Evolutionary conservation across 2,797 vertebrate species (phyloP).

Genomic region (Amazonetta brasiliensis): DNA sequence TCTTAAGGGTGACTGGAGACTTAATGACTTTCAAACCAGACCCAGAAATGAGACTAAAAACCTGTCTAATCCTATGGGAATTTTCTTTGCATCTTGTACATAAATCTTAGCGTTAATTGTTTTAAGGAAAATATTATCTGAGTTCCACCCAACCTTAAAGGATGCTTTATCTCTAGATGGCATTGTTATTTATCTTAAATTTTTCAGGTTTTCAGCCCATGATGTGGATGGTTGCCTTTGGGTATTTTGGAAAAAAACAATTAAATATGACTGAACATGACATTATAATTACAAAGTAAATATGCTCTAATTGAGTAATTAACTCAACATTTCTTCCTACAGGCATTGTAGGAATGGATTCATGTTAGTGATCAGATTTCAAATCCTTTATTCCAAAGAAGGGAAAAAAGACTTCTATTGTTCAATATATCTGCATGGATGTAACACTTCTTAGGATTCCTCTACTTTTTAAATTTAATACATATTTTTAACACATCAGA

Average conservation of each 20-base stretch:
- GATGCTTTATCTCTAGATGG: background rate
- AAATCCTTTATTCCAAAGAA: constrained; percentile 14
- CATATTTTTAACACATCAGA: background rate
- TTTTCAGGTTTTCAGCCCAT: constrained; percentile 23
- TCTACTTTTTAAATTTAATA: background rate
- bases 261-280: constrained; percentile 70
- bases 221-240: constrained; percentile 32
- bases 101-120: background rate
- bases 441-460: background rate
- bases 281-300: constrained; percentile 76
- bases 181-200: constrained; percentile 5
- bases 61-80: background rate
- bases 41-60: background rate
- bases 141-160: background rate
- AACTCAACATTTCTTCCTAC: constrained; percentile 76
- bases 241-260: constrained; percentile 72
- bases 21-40: background rate
- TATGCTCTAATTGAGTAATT: constrained; percentile 76
- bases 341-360: constrained; percentile 62
- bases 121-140: background rate
- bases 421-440: background rate
- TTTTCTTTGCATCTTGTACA: background rate
- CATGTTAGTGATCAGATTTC: constrained; percentile 62
- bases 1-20: background rate
- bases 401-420: background rate